Evolutionary conservation across 2,888 invertebrate species (phyloP), one percentile per base, ranked within the genome.

Genomic region (Xylophagus ater): DNA sequence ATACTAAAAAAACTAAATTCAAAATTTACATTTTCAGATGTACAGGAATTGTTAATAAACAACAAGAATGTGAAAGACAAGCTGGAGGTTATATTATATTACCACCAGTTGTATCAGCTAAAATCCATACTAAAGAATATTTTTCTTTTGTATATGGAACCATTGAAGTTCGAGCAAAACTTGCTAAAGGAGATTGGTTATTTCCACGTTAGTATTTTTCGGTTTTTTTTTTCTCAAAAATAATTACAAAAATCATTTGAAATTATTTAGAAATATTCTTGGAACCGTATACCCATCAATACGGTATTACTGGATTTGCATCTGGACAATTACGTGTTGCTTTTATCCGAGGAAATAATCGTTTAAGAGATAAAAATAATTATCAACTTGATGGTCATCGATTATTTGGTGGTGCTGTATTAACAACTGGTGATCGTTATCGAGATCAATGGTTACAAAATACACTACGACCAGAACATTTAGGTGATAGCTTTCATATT

Each of bases 161-260:
- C 25, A 65, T 85, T 10, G 72, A 78, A 52, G 65, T 85, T 3
- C 69, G 72, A 15, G 85, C 84, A 0, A 80, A 78, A 57, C 53
- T 86, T 15, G 83, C 85, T 0, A 68, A 69, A 45, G 85, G 85
- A 1, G 80, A 84, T 55, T 85, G 85, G 86, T 63, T 85, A 13
- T 71, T 80, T 52, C 84, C 86, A 35, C 69, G 85, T 84, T 65
- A 66, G 53, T 51, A n/a, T 30, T 34, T 26, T 26, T 26, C 28
- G 19, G 8, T 10, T 8, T 18, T 23, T 34, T 23, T 31, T 28
- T 36, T 19, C 4, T 4, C 9, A 4, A 23, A 34, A 5, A 12
- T 12, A 10, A 14, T 23, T 12, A 26, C n/a, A 26, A 26, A 5
- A 5, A 26, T 19, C 7, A 35, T 8, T 37, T 42, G 13, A 12